These are phyloP conservation scores for Eupithecia insigniata DNA, from an alignment of 2,888 invertebrate genomes.

Conservation along the genomic window DNA sequence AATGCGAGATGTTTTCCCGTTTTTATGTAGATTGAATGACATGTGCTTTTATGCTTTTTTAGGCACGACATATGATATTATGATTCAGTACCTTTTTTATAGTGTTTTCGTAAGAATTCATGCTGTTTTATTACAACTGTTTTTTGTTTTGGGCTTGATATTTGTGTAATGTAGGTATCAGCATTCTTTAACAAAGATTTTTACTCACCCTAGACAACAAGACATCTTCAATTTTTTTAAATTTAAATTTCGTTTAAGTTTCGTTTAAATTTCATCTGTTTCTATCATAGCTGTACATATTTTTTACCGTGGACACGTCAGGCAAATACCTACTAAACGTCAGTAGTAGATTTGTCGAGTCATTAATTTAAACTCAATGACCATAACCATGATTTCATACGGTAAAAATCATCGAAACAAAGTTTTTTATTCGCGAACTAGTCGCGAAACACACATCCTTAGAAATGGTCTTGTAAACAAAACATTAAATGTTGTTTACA, in stretches of 20 bases:
- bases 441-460: neutral
- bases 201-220: too few relatives aligned
- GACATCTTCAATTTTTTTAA: neutral
- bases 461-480: neutral
- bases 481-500: conserved; percentile 1
- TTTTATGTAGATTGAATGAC: conserved; percentile 31
- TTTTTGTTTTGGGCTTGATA: neutral
- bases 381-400: too few relatives aligned
- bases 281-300: too few relatives aligned
- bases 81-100: conserved; percentile 14
- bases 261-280: too few relatives aligned
- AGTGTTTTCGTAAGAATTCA: neutral
- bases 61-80: conserved; percentile 15
- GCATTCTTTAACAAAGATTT: too few relatives aligned
- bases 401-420: too few relatives aligned
- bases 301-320: too few relatives aligned
- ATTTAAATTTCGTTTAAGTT: too few relatives aligned
- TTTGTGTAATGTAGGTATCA: neutral
- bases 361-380: neutral
- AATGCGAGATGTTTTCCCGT: conserved; percentile 21
- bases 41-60: conserved; percentile 22
- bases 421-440: neutral
- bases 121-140: conserved; percentile 9
- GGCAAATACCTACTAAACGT: too few relatives aligned
- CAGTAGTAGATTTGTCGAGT: too few relatives aligned